phyloP scores from a whole-genome alignment of 2,888 invertebrate species.

The Ormyrus labotus region DNA sequence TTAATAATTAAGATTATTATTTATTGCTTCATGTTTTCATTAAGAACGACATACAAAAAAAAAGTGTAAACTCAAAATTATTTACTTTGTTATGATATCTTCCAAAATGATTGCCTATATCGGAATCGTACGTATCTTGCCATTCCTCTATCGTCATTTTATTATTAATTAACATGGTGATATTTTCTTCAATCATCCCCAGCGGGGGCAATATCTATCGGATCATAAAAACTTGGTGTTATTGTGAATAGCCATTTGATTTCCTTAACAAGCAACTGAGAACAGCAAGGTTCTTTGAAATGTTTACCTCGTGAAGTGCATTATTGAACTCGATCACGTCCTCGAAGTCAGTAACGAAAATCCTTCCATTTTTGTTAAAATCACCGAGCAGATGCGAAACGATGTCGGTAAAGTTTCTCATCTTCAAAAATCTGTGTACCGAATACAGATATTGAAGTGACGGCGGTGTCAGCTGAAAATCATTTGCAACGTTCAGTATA shows the following conservation, averaged over 20 bases:
- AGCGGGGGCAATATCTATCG: constrained; percentile 48
- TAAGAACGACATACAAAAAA: background rate
- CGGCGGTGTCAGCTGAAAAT: constrained; percentile 44
- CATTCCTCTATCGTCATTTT: constrained; percentile 48
- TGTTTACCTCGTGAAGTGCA: constrained; percentile 43
- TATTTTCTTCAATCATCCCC: constrained; percentile 50
- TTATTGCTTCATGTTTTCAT: background rate
- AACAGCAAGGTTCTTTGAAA: background rate
- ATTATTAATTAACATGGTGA: constrained; percentile 33
- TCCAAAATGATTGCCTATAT: background rate
- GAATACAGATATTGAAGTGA: constrained; percentile 49
- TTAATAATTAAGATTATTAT: background rate
- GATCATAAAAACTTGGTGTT: background rate
- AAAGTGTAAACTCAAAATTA: background rate
- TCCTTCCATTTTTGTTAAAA: background rate
- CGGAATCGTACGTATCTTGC: constrained; percentile 44
- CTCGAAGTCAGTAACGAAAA: constrained; percentile 19
- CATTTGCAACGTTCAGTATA: no score
- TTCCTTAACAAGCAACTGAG: background rate
- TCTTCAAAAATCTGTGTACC: constrained; percentile 38
- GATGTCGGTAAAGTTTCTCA: constrained; percentile 39
- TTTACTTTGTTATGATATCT: constrained; percentile 35
- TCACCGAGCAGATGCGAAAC: constrained; percentile 19
- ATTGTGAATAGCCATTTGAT: background rate
- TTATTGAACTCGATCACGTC: constrained; percentile 51